Evolutionary conservation across 2,797 vertebrate genomes (phyloP).

Genomic region (Microctenopoma stevenorrisi): DNA sequence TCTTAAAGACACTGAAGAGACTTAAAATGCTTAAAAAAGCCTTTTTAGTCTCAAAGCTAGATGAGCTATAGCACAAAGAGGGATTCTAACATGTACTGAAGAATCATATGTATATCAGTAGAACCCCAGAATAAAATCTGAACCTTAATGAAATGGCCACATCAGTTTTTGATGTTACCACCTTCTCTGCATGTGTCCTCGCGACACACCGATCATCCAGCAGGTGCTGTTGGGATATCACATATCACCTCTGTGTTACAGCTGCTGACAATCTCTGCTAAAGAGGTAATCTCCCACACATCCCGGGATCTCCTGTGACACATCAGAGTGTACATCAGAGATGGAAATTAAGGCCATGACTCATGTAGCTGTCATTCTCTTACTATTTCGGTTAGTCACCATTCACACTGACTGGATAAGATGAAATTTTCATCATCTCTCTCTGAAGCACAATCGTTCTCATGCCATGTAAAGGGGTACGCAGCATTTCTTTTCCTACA

Average conservation of each 20-base stretch:
- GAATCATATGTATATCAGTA: too few relatives aligned
- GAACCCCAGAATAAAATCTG: too few relatives aligned
- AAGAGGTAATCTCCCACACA: slow-evolving; percentile 42
- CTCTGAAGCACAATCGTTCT: slow-evolving; percentile 2
- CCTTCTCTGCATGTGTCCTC: neutral
- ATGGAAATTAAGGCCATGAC: slow-evolving; percentile 55
- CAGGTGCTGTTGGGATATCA: slow-evolving; percentile 27
- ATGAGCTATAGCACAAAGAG: neutral
- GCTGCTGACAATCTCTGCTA: slow-evolving; percentile 30
- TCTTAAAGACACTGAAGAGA: too few relatives aligned
- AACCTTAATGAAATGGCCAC: too few relatives aligned
- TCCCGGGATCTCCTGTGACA: slow-evolving; percentile 64
- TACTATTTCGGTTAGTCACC: slow-evolving; percentile 57
- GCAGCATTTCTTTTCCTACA: neutral
- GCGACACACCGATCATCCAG: neutral
- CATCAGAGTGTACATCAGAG: slow-evolving; percentile 38
- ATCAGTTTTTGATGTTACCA: slow-evolving; percentile 1
- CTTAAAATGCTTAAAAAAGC: too few relatives aligned
- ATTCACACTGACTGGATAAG: slow-evolving; percentile 15
- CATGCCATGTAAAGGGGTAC: slow-evolving; percentile 15
- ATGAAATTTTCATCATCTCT: slow-evolving; percentile 5
- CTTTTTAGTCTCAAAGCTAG: too few relatives aligned
- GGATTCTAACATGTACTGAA: neutral
- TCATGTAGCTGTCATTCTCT: slow-evolving; percentile 43
- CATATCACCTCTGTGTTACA: slow-evolving; percentile 39